A percentile compares a stretch with the other conserved stretches of the same genome.
Conservation (phyloP, 2,888 invertebrate species). For the Amblyteles armatorius region DNA sequence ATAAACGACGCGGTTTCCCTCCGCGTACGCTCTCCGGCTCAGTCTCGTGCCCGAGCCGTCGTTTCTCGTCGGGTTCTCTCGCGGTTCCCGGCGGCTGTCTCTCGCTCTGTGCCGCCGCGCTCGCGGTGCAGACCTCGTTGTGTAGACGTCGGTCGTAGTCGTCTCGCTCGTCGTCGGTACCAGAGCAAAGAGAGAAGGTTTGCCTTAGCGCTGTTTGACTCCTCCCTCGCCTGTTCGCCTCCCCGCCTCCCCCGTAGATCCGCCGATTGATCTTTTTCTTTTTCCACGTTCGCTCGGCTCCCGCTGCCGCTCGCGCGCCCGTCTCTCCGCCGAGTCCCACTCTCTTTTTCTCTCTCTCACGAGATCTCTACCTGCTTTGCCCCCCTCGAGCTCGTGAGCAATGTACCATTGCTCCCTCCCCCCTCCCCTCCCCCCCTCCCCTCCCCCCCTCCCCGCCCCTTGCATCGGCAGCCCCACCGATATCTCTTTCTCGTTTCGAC, state of each 20-base stretch:
- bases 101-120: not conserved
- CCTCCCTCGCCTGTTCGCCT: constrained; percentile 75
- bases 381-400: not conserved
- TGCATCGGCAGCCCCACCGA: not conserved
- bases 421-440: not conserved
- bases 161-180: constrained; percentile 64
- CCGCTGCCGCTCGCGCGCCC: constrained; percentile 9
- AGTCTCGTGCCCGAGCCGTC: constrained; percentile 47
- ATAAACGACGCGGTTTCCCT: constrained; percentile 55
- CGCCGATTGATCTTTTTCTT: constrained; percentile 65
- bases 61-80: constrained; percentile 35
- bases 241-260: constrained; percentile 68
- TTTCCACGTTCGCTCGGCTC: constrained; percentile 42
- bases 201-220: constrained; percentile 78
- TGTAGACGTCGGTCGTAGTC: constrained; percentile 44
- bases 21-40: constrained; percentile 19
- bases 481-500: constrained; percentile 31
- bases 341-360: constrained; percentile 7
- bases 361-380: constrained; percentile 2
- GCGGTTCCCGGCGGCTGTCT: constrained; percentile 41
- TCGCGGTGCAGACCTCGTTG: constrained; percentile 16
- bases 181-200: constrained; percentile 76
- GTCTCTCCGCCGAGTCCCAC: not conserved
- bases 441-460: not conserved
- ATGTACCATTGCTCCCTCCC: not conserved